Conservation (phyloP, 2,888 invertebrate species). For the Lamellibrachia satsuma region DNA sequence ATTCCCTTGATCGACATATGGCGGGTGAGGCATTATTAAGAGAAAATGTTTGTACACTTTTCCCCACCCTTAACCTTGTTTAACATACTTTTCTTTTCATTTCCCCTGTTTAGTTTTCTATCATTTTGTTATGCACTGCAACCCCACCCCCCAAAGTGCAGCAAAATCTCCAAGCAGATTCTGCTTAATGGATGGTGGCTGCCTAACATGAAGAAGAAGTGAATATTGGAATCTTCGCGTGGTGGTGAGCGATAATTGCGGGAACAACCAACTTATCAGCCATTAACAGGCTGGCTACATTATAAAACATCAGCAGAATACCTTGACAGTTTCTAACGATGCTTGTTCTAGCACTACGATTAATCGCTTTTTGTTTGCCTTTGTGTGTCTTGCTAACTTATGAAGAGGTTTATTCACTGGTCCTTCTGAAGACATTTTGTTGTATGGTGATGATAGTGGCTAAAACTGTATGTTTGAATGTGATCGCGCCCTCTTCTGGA, state of each 20-base stretch:
- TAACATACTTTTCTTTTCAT: no score
- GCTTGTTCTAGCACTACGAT: slow-evolving; percentile 93
- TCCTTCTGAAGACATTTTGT: background rate
- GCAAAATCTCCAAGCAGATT: no score
- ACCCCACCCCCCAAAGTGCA: no score
- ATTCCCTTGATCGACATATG: no score
- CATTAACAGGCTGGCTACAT: background rate
- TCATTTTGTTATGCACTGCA: no score
- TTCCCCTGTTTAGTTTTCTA: no score
- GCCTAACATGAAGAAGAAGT: no score
- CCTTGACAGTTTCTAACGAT: slow-evolving; percentile 95
- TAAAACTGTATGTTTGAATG: background rate
- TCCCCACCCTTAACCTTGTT: no score
- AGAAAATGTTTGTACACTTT: no score
- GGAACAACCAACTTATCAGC: background rate
- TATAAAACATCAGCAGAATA: slow-evolving; percentile 62
- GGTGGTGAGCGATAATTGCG: slow-evolving; percentile 30
- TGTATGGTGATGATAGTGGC: background rate
- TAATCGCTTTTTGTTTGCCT: slow-evolving; percentile 87
- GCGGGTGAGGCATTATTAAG: no score
- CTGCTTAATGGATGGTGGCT: no score
- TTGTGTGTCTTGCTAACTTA: slow-evolving; percentile 70
- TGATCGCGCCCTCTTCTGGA: background rate
- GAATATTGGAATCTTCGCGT: background rate
- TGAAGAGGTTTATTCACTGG: slow-evolving; percentile 25